A percentile compares a stretch with the other conserved stretches of the same genome.
phyloP scores from a whole-genome alignment of 2,797 vertebrate species.

The Kryptopterus vitreolus region DNA sequence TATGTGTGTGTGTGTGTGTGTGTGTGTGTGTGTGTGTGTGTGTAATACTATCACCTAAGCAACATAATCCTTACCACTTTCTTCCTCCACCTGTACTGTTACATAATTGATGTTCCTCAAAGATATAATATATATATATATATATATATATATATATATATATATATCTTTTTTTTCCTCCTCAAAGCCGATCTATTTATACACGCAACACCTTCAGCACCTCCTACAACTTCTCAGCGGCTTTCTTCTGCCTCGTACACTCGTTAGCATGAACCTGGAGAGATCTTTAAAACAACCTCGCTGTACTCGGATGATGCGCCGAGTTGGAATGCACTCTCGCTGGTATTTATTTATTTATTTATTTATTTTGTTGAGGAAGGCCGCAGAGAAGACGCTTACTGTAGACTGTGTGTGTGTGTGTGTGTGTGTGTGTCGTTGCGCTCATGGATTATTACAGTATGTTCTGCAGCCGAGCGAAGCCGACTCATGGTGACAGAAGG shows the following conservation, averaged over 20 bases:
- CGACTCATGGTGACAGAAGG: conserved; percentile 11
- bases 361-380: background rate
- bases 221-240: background rate
- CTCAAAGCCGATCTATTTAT: background rate
- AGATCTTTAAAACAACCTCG: background rate
- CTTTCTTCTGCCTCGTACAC: background rate
- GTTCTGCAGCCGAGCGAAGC: background rate
- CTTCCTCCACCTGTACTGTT: conserved; percentile 6
- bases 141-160: background rate
- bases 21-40: conserved; percentile 1
- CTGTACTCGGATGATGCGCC: background rate
- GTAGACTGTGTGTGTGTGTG: too few relatives aligned
- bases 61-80: conserved; percentile 11
- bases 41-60: background rate
- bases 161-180: too few relatives aligned
- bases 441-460: conserved; percentile 32
- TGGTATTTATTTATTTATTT: background rate
- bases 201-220: background rate
- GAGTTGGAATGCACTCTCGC: background rate
- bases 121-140: background rate
- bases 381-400: conserved; percentile 6
- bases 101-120: conserved; percentile 11
- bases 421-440: conserved; percentile 23
- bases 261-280: background rate
- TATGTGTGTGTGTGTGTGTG: conserved; percentile 4